These are phyloP conservation scores for Psammodynastes pulverulentus DNA, from an alignment of 2,113 vertebrate genomes.

Conservation along the genomic window DNA sequence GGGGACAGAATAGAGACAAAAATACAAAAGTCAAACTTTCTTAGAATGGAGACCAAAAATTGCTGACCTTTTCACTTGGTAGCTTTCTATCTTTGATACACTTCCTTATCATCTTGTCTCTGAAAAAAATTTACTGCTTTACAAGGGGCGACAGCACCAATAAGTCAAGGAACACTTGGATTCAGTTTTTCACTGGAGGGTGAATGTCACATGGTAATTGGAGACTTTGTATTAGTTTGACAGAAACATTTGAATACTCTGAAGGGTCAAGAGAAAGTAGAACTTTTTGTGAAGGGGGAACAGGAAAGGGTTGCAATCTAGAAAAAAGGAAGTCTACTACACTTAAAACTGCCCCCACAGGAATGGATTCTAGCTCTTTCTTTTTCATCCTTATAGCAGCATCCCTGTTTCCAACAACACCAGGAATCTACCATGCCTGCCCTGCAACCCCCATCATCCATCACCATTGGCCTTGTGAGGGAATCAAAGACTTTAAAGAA, in stretches of 20 bases:
- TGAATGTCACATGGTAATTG: slow-evolving; percentile 16
- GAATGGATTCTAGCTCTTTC: background rate
- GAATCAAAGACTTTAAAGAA: background rate
- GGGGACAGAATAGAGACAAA: background rate
- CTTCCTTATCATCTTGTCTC: slow-evolving; percentile 33
- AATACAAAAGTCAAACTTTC: background rate
- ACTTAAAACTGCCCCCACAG: background rate
- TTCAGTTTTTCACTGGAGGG: slow-evolving; percentile 6
- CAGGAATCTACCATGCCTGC: background rate
- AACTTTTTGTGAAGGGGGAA: background rate
- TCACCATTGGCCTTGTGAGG: background rate
- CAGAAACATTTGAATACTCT: background rate
- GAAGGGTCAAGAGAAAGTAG: background rate
- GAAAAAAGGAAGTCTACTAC: background rate
- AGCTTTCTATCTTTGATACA: slow-evolving; percentile 10
- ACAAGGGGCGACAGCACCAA: background rate
- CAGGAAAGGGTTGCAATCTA: background rate
- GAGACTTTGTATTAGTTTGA: slow-evolving; percentile 19
- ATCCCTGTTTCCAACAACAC: background rate
- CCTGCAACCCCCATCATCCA: background rate
- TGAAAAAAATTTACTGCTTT: slow-evolving; percentile 35
- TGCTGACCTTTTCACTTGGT: slow-evolving; percentile 19
- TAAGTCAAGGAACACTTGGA: slow-evolving; percentile 25
- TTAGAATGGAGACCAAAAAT: background rate
- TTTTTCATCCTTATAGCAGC: background rate